Base-by-base conservation (phyloP, 1,140 invertebrate genomes). In the Drosophila pseudoobscura region DNA sequence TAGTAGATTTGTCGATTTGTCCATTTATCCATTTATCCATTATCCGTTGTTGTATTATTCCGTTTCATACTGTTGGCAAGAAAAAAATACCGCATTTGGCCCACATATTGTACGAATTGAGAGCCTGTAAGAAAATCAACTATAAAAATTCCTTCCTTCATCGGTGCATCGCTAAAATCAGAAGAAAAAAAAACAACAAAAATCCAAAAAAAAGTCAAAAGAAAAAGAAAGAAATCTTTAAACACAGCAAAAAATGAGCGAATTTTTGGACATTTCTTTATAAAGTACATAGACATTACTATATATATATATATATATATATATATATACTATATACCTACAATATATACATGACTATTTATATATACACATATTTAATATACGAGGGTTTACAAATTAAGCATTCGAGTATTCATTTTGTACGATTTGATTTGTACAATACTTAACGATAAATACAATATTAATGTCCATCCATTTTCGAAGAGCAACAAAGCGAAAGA, bases 391-490 rank as follows among this genome's bases (percentile, higher is more conserved):
- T 76, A 75, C 78, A 75, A 88, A 31, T 60, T 88, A 78, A 88
- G 78, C 75, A 39, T 39, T 39, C 11, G 35, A 39, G 49, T 68
- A 77, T 65, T 69, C 57, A 70, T 85, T 85, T 78, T 80, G 77
- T 83, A 84, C 61, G 59, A 80, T 77, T 80, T 82, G 59, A 82
- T 82, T 82, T 82, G 78, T 82, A 82, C 63, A 78, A 83, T 78
- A 39, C 11, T 5, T 39, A 72, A 50, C 52, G 56, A 60, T 77
- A 72, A 63, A 74, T 82, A 85, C 82, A 87, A 87, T 87, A 82
- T 78, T 82, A 88, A 88, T 87, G 82, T 87, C 82, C 82, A 87
- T 87, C 82, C 82, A 87, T 87, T 87, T 87, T 82, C 70, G 82
- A 87, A 71, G 58, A 74, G 78, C 73, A 62, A 80, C 39, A 35